phyloP scores from a whole-genome alignment of 2,888 invertebrate species.

The Nephrotoma guestfalica region DNA sequence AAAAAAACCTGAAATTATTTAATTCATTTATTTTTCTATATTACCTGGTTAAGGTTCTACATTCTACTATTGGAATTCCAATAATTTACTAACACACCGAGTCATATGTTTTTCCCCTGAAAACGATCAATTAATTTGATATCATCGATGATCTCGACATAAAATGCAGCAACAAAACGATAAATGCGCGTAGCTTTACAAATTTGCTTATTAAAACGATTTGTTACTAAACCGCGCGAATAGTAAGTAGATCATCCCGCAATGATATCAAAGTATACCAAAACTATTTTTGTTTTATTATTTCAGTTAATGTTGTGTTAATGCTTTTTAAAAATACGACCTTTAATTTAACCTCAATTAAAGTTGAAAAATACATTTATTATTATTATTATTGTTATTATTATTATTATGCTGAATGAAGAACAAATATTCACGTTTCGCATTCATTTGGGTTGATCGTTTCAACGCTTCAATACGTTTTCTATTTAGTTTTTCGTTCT shows the following conservation, averaged over 20 bases:
- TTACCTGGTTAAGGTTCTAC: no score
- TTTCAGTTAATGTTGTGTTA: neutral
- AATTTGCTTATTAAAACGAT: neutral
- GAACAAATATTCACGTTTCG: neutral
- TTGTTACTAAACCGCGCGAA: neutral
- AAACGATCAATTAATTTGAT: neutral
- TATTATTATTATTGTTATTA: neutral
- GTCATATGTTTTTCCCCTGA: neutral
- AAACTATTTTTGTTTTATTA: neutral
- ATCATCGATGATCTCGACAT: neutral
- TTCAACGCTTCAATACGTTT: neutral
- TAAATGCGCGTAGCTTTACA: neutral
- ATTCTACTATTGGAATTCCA: neutral
- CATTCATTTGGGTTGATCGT: neutral
- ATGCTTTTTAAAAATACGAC: neutral
- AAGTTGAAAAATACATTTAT: neutral
- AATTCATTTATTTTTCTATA: no score
- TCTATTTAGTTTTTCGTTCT: neutral
- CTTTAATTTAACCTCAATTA: neutral
- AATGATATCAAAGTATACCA: neutral
- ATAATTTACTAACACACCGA: neutral
- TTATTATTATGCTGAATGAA: neutral
- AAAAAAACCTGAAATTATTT: no score
- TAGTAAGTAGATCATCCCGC: neutral
- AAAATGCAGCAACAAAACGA: neutral